phyloP scores from a whole-genome alignment of 2,888 invertebrate genomes.

The Agrochola lychnidis region DNA sequence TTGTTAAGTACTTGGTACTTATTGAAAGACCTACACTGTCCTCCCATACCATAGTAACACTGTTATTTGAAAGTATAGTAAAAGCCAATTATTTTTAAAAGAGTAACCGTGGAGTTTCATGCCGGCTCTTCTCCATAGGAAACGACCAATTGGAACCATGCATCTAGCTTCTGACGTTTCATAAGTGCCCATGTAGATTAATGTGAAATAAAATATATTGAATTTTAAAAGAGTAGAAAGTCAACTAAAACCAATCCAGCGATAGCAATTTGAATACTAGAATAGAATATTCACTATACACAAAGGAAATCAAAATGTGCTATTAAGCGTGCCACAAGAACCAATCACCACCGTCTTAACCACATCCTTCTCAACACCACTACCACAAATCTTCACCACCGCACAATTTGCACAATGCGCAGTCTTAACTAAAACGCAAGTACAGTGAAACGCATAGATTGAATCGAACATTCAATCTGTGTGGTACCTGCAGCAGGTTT shows the following conservation, averaged over 20 bases:
- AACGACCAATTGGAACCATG: too few relatives aligned
- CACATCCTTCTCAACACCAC: not conserved
- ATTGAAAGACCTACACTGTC: too few relatives aligned
- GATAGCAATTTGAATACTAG: not conserved
- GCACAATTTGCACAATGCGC: conserved; percentile 24
- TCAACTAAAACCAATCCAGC: not conserved
- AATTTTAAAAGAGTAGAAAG: not conserved
- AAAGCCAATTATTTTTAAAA: too few relatives aligned
- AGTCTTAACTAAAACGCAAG: conserved; percentile 36
- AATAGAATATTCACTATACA: not conserved
- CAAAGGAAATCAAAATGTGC: not conserved
- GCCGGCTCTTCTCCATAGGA: too few relatives aligned
- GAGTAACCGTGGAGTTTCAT: too few relatives aligned
- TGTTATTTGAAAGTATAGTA: too few relatives aligned
- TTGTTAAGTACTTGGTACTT: too few relatives aligned
- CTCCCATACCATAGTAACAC: too few relatives aligned
- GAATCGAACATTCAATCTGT: conserved; percentile 57
- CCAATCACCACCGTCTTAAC: not conserved
- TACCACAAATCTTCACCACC: conserved; percentile 6
- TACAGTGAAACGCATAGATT: conserved; percentile 44
- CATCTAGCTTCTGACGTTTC: too few relatives aligned
- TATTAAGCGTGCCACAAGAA: not conserved
- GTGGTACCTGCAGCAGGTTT: conserved; percentile 61
- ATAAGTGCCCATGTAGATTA: too few relatives aligned
- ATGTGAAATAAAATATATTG: too few relatives aligned